A percentile compares a stretch with the other conserved stretches of the same genome.
Evolutionary conservation across 2,888 invertebrate species (phyloP).

Genomic region (Isotomurus palustris): DNA sequence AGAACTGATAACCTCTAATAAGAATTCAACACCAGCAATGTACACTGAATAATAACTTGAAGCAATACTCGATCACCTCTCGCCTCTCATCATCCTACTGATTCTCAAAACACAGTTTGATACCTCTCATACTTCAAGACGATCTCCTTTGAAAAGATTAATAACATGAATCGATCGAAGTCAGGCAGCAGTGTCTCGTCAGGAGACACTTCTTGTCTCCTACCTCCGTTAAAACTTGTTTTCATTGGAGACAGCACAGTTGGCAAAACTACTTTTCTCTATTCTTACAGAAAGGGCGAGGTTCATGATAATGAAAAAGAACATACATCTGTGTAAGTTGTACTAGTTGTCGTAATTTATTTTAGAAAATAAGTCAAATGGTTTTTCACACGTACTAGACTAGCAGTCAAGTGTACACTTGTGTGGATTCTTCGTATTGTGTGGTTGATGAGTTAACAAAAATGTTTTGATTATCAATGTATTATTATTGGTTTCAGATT

Average conservation of each 20-base stretch:
- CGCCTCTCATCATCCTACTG: no score
- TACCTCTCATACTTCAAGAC: no score
- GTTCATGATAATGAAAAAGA: constrained; percentile 78
- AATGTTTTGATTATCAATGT: constrained; percentile 1
- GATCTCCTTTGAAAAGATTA: background rate
- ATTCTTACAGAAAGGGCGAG: constrained; percentile 74
- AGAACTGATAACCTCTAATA: no score
- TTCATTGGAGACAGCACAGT: constrained; percentile 88
- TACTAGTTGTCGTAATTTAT: background rate
- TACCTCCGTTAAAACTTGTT: constrained; percentile 64
- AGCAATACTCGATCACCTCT: no score
- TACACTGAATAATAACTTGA: no score
- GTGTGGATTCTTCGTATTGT: background rate
- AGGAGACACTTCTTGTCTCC: background rate
- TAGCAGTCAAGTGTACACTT: no score
- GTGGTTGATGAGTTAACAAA: background rate
- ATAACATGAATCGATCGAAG: background rate
- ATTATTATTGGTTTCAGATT: constrained; percentile 53
- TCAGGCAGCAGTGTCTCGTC: background rate
- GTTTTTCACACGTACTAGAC: no score
- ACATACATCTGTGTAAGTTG: constrained; percentile 69
- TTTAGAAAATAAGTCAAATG: background rate
- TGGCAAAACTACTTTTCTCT: constrained; percentile 83
- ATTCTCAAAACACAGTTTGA: no score
- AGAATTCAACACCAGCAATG: no score